Evolutionary conservation across 2,113 vertebrate species (phyloP).

Genomic region (Anarhynchus alexandrinus): DNA sequence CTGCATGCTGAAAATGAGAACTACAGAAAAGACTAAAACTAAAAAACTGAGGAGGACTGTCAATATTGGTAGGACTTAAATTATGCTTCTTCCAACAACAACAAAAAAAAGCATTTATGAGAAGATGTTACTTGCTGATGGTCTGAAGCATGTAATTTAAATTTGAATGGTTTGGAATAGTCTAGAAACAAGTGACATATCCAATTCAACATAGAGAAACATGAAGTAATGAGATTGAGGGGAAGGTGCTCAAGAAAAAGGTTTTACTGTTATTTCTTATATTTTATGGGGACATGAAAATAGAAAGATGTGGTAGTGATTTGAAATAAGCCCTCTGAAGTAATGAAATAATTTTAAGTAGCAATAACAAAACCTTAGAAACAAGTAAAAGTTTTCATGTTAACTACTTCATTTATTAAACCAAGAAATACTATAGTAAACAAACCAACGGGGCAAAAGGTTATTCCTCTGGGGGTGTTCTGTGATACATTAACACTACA

Average conservation of each 20-base stretch:
- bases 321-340: conserved; percentile 9
- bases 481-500: neutral
- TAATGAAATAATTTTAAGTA: conserved; percentile 14
- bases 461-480: neutral
- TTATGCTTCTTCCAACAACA: neutral
- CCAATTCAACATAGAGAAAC: neutral
- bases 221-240: neutral
- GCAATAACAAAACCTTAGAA: neutral
- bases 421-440: neutral
- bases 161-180: neutral
- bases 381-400: neutral
- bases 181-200: neutral
- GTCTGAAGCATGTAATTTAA: neutral
- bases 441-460: neutral
- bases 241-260: neutral
- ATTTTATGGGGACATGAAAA: neutral
- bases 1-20: neutral
- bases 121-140: neutral
- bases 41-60: neutral
- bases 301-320: neutral
- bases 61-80: neutral
- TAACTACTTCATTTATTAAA: neutral
- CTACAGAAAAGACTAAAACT: neutral
- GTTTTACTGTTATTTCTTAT: neutral
- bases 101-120: neutral